These are phyloP conservation scores for Apamea monoglypha DNA, from an alignment of 2,888 invertebrate species.

Conservation along the genomic window DNA sequence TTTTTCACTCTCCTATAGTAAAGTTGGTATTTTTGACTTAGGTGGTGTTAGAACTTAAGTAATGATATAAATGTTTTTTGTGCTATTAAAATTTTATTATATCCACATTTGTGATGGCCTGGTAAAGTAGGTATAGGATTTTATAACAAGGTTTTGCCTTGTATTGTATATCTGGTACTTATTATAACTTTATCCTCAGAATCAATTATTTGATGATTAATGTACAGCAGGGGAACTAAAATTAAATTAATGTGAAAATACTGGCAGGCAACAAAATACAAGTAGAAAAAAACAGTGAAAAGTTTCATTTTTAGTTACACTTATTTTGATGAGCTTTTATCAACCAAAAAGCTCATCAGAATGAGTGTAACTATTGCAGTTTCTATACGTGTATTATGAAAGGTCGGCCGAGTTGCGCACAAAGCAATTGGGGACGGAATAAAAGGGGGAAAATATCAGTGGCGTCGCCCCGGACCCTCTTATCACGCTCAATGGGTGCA, in stretches of 20 bases:
- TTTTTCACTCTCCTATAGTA: not conserved
- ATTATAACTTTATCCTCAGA: conserved; percentile 6
- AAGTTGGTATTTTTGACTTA: not conserved
- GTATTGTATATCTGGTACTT: not conserved
- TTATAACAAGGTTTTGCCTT: conserved; percentile 11
- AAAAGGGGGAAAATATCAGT: conserved; percentile 47
- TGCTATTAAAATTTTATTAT: not conserved
- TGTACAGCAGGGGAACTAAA: not conserved
- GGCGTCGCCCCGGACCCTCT: conserved; percentile 34
- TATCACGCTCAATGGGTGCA: conserved; percentile 23
- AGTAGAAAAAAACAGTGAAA: not conserved
- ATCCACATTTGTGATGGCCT: not conserved
- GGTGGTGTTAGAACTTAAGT: too few relatives aligned
- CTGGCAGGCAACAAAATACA: not conserved
- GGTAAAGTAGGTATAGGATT: not conserved
- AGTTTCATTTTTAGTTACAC: not conserved
- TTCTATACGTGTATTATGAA: conserved; percentile 22
- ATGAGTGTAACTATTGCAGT: not conserved
- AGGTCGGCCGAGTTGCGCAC: conserved; percentile 32
- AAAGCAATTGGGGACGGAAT: conserved; percentile 40
- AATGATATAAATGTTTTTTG: not conserved
- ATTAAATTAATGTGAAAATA: not conserved
- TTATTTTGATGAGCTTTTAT: too few relatives aligned
- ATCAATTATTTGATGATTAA: not conserved
- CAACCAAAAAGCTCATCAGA: too few relatives aligned